Evolutionary conservation across 2,888 invertebrate species (phyloP).

Genomic region (Morpho achilles): DNA sequence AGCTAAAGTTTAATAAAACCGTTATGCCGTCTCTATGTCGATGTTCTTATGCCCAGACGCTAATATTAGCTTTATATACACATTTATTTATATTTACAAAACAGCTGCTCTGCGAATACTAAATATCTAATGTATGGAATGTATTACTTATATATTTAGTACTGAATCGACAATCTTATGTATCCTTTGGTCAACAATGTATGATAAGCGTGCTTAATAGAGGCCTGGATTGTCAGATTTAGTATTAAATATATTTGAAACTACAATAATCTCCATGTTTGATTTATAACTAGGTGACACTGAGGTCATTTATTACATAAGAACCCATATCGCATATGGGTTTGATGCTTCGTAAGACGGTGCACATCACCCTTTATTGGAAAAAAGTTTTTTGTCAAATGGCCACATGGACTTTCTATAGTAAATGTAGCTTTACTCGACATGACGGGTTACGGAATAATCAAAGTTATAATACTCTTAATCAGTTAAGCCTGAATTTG

Average conservation of each 20-base stretch:
- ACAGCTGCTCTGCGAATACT: conserved; percentile 52
- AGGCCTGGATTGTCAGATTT: conserved; percentile 13
- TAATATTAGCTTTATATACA: conserved; percentile 59
- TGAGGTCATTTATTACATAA: conserved; percentile 6
- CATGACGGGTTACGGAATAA: too few relatives aligned
- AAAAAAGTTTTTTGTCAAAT: too few relatives aligned
- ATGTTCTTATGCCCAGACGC: conserved; percentile 24
- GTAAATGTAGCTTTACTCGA: too few relatives aligned
- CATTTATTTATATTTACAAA: conserved; percentile 61
- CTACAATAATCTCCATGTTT: conserved; percentile 13
- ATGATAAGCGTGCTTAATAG: conserved; percentile 5
- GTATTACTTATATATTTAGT: conserved; percentile 57
- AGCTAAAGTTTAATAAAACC: conserved; percentile 19
- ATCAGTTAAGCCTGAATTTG: too few relatives aligned
- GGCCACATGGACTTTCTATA: too few relatives aligned
- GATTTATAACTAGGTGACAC: conserved; percentile 13
- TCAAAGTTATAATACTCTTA: too few relatives aligned
- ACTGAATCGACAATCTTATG: conserved; percentile 39
- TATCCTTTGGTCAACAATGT: conserved; percentile 18
- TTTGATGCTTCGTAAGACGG: too few relatives aligned
- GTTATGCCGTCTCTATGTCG: conserved; percentile 26
- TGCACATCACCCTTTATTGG: too few relatives aligned
- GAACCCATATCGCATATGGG: not conserved
- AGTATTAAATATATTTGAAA: conserved; percentile 23
- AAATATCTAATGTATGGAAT: conserved; percentile 62